Conservation (phyloP, 2,797 vertebrate genomes). For the Hydrocynus forskahlii region DNA sequence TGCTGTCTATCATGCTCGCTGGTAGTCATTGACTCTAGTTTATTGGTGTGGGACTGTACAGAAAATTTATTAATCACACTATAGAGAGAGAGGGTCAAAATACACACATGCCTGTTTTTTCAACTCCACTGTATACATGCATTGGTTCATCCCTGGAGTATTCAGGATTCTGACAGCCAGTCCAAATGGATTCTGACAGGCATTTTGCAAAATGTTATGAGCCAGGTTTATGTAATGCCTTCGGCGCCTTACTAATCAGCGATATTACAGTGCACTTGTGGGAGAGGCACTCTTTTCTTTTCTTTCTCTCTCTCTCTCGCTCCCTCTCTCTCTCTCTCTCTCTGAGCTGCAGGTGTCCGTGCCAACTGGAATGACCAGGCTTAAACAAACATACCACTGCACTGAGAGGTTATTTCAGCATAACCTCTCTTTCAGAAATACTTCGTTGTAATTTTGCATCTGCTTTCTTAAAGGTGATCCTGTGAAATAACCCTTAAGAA, state of each 20-base stretch:
- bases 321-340: not conserved
- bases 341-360: constrained; percentile 26
- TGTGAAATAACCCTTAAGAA: not conserved
- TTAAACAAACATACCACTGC: constrained; percentile 12
- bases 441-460: not conserved
- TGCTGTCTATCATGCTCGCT: too few species aligned
- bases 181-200: constrained; percentile 33
- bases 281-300: not conserved
- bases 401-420: not conserved
- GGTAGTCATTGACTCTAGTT: too few species aligned
- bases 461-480: not conserved
- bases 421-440: not conserved
- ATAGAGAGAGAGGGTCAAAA: not conserved
- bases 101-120: not conserved
- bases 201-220: constrained; percentile 27
- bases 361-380: constrained; percentile 6
- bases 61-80: not conserved
- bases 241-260: constrained; percentile 29
- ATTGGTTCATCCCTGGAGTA: not conserved
- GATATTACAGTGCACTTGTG: constrained; percentile 30
- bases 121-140: not conserved
- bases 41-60: too few species aligned
- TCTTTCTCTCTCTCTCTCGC: not conserved
- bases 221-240: constrained; percentile 27
- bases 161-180: not conserved